These are phyloP conservation scores for Pyrocephalus nanus DNA, from an alignment of 2,797 vertebrate species.

Conservation along the genomic window DNA sequence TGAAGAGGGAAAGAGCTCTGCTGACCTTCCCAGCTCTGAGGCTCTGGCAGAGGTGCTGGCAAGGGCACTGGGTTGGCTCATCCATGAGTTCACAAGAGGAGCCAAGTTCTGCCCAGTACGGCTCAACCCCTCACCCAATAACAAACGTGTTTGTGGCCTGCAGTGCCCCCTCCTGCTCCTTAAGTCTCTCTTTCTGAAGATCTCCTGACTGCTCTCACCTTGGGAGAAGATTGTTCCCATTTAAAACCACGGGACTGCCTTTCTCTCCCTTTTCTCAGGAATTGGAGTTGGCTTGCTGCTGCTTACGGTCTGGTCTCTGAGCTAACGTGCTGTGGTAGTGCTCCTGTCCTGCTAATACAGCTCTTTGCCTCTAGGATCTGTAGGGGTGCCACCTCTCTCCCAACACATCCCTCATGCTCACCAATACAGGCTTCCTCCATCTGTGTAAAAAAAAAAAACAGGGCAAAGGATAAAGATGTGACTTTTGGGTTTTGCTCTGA, in stretches of 20 bases:
- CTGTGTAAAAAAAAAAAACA: not conserved
- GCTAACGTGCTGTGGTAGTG: not conserved
- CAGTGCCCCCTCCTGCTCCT: not conserved
- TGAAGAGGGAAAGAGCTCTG: not conserved
- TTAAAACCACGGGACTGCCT: not conserved
- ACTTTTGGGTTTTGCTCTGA: slow-evolving; percentile 6
- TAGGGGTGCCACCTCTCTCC: not conserved
- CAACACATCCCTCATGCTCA: not conserved
- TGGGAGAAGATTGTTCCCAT: not conserved
- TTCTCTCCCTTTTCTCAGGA: not conserved
- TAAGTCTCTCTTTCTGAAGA: not conserved
- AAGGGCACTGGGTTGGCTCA: not conserved
- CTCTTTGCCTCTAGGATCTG: not conserved
- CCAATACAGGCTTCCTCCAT: not conserved
- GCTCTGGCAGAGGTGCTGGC: not conserved
- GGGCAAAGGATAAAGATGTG: not conserved
- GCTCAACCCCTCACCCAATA: not conserved
- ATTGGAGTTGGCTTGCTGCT: slow-evolving; percentile 40
- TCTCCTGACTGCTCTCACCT: not conserved
- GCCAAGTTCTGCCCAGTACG: not conserved
- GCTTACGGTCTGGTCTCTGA: not conserved
- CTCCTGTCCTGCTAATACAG: not conserved
- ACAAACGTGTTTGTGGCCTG: not conserved
- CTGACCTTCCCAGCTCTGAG: not conserved
- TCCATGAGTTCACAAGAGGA: not conserved